Conservation (phyloP, 2,888 invertebrate species). For the Tolmerus cingulatus region DNA sequence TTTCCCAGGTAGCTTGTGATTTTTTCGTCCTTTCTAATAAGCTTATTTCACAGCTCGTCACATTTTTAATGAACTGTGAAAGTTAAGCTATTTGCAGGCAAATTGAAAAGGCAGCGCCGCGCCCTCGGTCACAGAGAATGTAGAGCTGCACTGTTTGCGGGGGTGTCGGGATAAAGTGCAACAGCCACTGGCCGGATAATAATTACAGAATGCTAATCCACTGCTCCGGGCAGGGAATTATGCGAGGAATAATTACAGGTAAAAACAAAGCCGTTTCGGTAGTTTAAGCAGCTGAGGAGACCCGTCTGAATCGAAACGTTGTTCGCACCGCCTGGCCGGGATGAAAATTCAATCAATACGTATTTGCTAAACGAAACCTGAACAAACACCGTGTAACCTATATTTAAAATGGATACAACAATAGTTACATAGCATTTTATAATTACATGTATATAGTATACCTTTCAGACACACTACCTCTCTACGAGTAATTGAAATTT, state of each 20-base stretch:
- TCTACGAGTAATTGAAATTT: too few species aligned
- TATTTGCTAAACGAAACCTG: neutral
- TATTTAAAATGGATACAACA: too few species aligned
- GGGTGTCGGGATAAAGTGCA: neutral
- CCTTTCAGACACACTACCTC: too few species aligned
- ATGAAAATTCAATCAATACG: neutral
- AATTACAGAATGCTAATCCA: neutral
- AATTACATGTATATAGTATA: too few species aligned
- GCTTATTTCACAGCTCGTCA: neutral
- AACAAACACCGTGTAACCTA: neutral
- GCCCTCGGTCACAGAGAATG: neutral
- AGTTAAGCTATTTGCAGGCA: neutral
- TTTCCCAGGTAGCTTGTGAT: neutral
- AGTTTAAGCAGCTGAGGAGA: neutral
- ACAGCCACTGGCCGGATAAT: neutral
- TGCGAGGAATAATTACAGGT: neutral
- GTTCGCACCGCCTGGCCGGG: neutral
- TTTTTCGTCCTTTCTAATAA: neutral
- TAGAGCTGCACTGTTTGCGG: neutral
- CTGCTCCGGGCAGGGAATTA: neutral
- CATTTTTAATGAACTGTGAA: neutral
- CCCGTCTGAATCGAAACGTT: neutral
- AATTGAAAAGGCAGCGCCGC: neutral
- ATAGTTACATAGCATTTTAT: too few species aligned
- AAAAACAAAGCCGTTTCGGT: neutral